These are phyloP conservation scores for Stegophylla sp. DNA, from an alignment of 2,888 invertebrate genomes.

Conservation along the genomic window DNA sequence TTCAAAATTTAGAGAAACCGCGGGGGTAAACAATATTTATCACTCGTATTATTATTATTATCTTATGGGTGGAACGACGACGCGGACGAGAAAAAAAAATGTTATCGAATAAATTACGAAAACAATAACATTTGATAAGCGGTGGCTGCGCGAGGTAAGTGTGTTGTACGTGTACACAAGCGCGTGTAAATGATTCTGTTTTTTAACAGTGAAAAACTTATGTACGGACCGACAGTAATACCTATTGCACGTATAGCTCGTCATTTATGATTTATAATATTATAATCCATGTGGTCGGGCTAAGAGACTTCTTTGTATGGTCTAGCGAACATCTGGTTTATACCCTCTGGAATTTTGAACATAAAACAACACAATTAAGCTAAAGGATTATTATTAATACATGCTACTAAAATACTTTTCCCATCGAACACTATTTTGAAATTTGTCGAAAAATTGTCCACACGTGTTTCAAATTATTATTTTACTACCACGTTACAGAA, in stretches of 20 bases:
- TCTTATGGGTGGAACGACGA: no score
- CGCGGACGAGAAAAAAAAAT: neutral
- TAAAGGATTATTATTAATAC: neutral
- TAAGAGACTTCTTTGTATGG: slow-evolving; percentile 11
- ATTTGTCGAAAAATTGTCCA: neutral
- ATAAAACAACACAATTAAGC: slow-evolving; percentile 5
- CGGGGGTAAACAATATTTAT: neutral
- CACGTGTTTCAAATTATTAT: neutral
- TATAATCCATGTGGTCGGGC: slow-evolving; percentile 14
- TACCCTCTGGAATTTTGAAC: slow-evolving; percentile 1
- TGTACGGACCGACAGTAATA: neutral
- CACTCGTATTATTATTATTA: neutral
- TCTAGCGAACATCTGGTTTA: slow-evolving; percentile 21
- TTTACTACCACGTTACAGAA: no score
- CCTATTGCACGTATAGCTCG: neutral
- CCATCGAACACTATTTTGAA: neutral
- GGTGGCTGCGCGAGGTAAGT: no score
- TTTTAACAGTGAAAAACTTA: neutral
- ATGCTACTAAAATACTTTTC: neutral
- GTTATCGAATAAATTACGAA: neutral
- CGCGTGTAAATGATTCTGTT: slow-evolving; percentile 2
- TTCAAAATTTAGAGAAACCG: no score
- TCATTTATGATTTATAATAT: slow-evolving; percentile 34
- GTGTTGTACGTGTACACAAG: neutral
- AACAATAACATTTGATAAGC: neutral